Conservation (phyloP, 2,888 invertebrate genomes). For the Neocrepidodera transversa region DNA sequence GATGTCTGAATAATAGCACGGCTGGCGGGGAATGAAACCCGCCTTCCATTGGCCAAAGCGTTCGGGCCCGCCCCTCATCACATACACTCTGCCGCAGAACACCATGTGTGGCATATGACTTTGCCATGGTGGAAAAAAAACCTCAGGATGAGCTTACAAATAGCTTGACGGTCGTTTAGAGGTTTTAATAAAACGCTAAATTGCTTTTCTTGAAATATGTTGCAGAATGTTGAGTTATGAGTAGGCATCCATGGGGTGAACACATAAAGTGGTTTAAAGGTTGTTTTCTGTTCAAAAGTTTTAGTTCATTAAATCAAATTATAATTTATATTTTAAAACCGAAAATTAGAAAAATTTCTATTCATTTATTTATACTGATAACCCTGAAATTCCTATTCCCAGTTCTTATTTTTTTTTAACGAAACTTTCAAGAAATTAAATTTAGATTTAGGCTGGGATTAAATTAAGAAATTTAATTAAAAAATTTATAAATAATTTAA, state of each 20-base stretch:
- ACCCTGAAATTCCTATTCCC: no score
- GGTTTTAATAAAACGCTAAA: slow-evolving; percentile 44
- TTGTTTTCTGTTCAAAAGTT: no score
- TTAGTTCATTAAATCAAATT: no score
- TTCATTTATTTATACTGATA: no score
- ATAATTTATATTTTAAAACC: no score
- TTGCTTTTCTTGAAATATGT: slow-evolving; percentile 44
- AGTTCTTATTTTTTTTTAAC: no score
- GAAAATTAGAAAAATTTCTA: no score
- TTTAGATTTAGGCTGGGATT: no score
- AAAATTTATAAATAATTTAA: no score
- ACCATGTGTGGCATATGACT: slow-evolving; percentile 56
- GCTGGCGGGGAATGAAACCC: slow-evolving; percentile 34
- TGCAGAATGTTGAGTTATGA: slow-evolving; percentile 30
- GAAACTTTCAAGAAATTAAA: no score
- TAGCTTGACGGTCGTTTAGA: slow-evolving; percentile 30
- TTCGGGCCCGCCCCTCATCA: slow-evolving; percentile 36
- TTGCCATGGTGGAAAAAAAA: slow-evolving; percentile 42
- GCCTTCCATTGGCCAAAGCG: slow-evolving; percentile 42
- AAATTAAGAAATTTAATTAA: no score
- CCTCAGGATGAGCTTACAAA: slow-evolving; percentile 43
- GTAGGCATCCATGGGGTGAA: background rate
- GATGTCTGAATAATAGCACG: slow-evolving; percentile 54
- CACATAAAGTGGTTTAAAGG: no score
- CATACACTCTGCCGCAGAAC: slow-evolving; percentile 37